Evolutionary conservation across 2,888 invertebrate species (phyloP).

Genomic region (Cremastinae sp.): DNA sequence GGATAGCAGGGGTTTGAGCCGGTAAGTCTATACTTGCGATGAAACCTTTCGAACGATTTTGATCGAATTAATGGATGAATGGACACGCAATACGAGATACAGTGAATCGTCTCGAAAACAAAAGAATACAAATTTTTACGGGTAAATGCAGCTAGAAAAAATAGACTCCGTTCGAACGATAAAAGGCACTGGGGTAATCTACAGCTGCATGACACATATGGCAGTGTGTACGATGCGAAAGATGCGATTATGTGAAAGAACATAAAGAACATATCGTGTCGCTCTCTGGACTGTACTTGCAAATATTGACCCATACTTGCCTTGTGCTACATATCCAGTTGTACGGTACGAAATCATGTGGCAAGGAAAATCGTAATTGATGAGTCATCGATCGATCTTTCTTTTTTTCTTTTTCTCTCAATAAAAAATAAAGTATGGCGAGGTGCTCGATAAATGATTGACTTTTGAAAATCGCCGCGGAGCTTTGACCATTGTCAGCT

Average conservation of each 20-base stretch:
- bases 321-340: slow-evolving; percentile 80
- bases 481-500: not conserved
- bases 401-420: not conserved
- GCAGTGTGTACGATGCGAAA: slow-evolving; percentile 64
- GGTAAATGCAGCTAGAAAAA: slow-evolving; percentile 29
- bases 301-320: slow-evolving; percentile 76
- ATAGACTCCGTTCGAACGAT: slow-evolving; percentile 13
- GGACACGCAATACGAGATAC: slow-evolving; percentile 11
- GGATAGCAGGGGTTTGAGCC: slow-evolving; percentile 69
- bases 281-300: slow-evolving; percentile 41
- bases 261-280: slow-evolving; percentile 17
- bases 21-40: slow-evolving; percentile 53
- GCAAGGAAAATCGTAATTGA: slow-evolving; percentile 72
- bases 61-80: slow-evolving; percentile 2
- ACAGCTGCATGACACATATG: slow-evolving; percentile 65
- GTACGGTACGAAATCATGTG: slow-evolving; percentile 77
- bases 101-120: slow-evolving; percentile 11
- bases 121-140: not conserved
- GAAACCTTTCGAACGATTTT: slow-evolving; percentile 3
- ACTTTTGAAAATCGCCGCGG: too few species aligned
- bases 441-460: too few species aligned
- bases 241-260: slow-evolving; percentile 60
- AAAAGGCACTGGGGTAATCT: slow-evolving; percentile 49
- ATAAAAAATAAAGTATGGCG: not conserved
- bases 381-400: slow-evolving; percentile 42